These are phyloP conservation scores for Leptinotarsa peninsularis DNA, from an alignment of 2,888 invertebrate genomes.

Conservation along the genomic window DNA sequence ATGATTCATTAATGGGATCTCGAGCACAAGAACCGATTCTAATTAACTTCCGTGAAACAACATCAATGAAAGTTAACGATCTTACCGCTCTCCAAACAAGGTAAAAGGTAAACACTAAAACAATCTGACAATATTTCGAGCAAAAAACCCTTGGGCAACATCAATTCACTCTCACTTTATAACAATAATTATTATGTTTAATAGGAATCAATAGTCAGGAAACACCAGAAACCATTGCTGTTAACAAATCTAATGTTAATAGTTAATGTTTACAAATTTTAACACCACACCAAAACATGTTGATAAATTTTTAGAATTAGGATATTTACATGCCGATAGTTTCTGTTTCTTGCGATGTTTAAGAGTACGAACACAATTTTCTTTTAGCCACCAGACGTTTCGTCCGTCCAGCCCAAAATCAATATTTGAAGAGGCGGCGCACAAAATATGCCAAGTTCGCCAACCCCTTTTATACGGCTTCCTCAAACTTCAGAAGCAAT, in stretches of 20 bases:
- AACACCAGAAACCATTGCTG: constrained; percentile 44
- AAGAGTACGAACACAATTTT: constrained; percentile 46
- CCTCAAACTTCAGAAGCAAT: constrained; percentile 15
- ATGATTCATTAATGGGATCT: constrained; percentile 25
- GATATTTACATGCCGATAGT: constrained; percentile 44
- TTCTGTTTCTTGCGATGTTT: constrained; percentile 41
- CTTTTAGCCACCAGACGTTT: constrained; percentile 48
- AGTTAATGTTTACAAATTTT: constrained; percentile 28
- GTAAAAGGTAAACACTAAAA: constrained; percentile 18
- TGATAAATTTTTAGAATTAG: constrained; percentile 35
- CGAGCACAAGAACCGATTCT: constrained; percentile 5
- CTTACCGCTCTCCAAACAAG: constrained; percentile 30
- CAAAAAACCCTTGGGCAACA: constrained; percentile 25
- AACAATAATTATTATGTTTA: constrained; percentile 42
- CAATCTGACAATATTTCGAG: constrained; percentile 29
- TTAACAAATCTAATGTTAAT: constrained; percentile 20
- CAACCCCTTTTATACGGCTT: constrained; percentile 36
- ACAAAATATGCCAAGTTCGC: constrained; percentile 47
- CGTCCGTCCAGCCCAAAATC: constrained; percentile 60
- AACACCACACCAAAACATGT: constrained; percentile 27
- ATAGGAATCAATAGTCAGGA: constrained; percentile 46
- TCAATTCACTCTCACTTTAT: constrained; percentile 42
- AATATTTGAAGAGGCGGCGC: constrained; percentile 60
- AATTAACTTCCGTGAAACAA: constrained; percentile 27
- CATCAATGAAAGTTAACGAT: constrained; percentile 30